Percentiles rank a stretch among this genome's conserved stretches.
phyloP scores from a whole-genome alignment of 2,888 invertebrate species.

The Harpagoxenus sublaevis region DNA sequence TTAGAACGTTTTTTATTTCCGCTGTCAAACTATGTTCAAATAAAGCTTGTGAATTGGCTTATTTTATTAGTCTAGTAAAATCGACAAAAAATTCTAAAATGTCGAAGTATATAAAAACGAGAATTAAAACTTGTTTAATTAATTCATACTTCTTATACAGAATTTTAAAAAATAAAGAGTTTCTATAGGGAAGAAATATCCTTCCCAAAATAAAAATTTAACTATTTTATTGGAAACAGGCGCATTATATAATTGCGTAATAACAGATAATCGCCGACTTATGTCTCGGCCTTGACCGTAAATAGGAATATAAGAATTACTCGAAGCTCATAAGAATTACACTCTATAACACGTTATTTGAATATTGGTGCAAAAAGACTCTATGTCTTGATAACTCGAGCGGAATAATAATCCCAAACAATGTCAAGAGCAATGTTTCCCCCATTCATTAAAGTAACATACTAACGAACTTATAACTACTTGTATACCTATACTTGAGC shows the following conservation, averaged over 20 bases:
- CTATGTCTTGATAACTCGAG: neutral
- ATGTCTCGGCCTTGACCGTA: neutral
- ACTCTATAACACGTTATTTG: neutral
- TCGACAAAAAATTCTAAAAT: neutral
- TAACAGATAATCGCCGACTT: neutral
- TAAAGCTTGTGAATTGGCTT: neutral
- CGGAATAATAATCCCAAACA: slow-evolving; percentile 2
- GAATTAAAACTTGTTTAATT: neutral
- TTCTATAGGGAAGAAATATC: neutral
- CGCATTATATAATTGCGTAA: neutral
- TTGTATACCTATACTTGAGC: neutral
- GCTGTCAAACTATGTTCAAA: too few species aligned
- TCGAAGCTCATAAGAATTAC: neutral
- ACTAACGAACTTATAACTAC: neutral
- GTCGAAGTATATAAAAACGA: neutral
- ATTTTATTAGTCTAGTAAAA: neutral
- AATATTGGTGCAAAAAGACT: neutral
- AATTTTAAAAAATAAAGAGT: neutral
- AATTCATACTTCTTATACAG: neutral
- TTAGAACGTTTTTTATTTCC: neutral
- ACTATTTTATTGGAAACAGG: neutral
- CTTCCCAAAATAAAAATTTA: neutral
- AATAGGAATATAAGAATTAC: neutral
- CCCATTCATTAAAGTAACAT: neutral
- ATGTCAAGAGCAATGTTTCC: neutral